A percentile compares a stretch with the other conserved stretches of the same genome.
phyloP scores from a whole-genome alignment of 1,140 invertebrate genomes.

The Lepidurus couesii region DNA sequence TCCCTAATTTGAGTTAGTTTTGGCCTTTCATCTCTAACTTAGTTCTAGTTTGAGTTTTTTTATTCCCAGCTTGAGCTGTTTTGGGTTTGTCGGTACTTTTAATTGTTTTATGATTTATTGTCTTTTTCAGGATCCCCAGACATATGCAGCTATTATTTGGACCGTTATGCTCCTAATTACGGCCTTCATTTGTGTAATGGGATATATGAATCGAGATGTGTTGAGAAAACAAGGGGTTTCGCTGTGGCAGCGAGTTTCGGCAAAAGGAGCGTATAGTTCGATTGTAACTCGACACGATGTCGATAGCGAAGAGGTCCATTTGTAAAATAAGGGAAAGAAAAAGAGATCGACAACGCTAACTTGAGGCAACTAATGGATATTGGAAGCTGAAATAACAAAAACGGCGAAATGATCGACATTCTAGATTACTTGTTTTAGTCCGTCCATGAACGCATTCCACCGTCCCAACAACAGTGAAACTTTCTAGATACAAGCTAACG shows the following conservation, averaged over 20 bases:
- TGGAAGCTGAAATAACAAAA: no score
- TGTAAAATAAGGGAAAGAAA: neutral
- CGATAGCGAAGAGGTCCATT: conserved; percentile 31
- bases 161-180: conserved; percentile 51
- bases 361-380: no score
- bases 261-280: conserved; percentile 25
- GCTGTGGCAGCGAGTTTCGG: conserved; percentile 28
- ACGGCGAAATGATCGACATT: no score
- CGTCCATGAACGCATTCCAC: neutral
- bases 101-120: conserved; percentile 40
- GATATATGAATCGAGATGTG: conserved; percentile 54
- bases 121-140: conserved; percentile 40
- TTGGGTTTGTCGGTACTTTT: conserved; percentile 44
- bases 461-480: neutral
- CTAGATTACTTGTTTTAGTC: neutral
- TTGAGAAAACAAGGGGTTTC: neutral
- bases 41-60: conserved; percentile 25
- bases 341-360: no score
- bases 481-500: neutral
- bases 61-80: conserved; percentile 42
- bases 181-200: conserved; percentile 50
- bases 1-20: conserved; percentile 4
- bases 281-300: conserved; percentile 32
- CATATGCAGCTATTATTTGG: conserved; percentile 50
- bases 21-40: neutral